Percentiles rank a stretch among this genome's conserved stretches.
phyloP scores from a whole-genome alignment of 2,888 invertebrate species.

The Euphydryas editha region DNA sequence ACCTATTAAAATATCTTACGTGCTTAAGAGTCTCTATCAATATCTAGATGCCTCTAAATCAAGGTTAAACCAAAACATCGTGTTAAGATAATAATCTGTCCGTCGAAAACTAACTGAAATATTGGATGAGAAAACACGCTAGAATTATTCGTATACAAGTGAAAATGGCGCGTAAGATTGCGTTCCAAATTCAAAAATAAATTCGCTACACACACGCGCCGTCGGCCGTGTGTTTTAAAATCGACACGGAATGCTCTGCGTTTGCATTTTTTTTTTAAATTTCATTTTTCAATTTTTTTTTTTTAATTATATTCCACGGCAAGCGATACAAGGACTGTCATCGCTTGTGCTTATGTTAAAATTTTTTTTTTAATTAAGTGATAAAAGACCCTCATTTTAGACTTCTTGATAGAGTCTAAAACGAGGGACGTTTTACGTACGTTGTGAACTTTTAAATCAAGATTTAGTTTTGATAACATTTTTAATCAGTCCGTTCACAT shows the following conservation, averaged over 20 bases:
- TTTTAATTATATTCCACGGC: neutral
- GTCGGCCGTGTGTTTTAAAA: slow-evolving; percentile 75
- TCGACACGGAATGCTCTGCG: slow-evolving; percentile 61
- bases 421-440: too few species aligned
- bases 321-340: neutral
- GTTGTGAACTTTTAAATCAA: too few species aligned
- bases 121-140: slow-evolving; percentile 58
- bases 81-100: slow-evolving; percentile 11
- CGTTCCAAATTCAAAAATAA: slow-evolving; percentile 84
- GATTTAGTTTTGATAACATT: too few species aligned
- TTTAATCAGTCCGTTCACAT: too few species aligned
- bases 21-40: neutral
- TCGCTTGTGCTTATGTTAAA: too few species aligned
- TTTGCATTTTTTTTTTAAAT: slow-evolving; percentile 18
- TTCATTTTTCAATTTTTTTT: slow-evolving; percentile 26
- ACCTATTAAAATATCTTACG: neutral
- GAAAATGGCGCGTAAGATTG: slow-evolving; percentile 79
- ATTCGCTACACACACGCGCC: slow-evolving; percentile 73
- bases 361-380: too few species aligned
- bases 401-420: too few species aligned
- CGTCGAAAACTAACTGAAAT: slow-evolving; percentile 18
- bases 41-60: neutral
- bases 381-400: too few species aligned
- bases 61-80: neutral
- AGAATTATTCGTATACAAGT: slow-evolving; percentile 69